Base-by-base conservation (phyloP, 2,113 vertebrate species). In the Malurus alboscapulatus region DNA sequence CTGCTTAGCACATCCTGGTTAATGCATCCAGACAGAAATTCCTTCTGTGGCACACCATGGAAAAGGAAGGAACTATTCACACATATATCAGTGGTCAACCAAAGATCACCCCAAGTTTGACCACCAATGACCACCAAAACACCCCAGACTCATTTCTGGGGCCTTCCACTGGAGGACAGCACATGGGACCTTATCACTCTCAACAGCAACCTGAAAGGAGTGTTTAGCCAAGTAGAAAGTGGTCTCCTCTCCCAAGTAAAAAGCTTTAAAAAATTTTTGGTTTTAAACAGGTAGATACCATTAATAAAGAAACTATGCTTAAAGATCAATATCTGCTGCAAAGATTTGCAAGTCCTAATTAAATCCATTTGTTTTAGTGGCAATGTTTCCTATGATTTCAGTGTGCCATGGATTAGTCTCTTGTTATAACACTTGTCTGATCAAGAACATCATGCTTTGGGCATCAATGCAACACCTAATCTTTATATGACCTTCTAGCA, bases 41-140 rank as follows among this genome's bases (percentile, higher is more conserved):
- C n/a, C 24, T 1, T 0, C 59, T 51, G 36, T 0, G 1, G 25
- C 17, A 61, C 13, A 20, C 12, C 5, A 1, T 45, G 44, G n/a
- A 24, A 74, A 53, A 53, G 13, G 61, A 59, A 74, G n/a, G 16
- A 53, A 8, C n/a, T 53, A 19, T 16, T 74, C 14, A 22, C 17
- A 55, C 3, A 2, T 1, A 1, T 51, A 24, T 42, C 19, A 24
- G 1, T 38, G 27, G 18, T 27, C 54, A 38, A 66, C 42, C 19
- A 42, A 45, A 59, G 18, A 77, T 53, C 27, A 69, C 12, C 12
- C 18, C 16, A 59, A 20, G 3, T n/a, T 5, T 2, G 4, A 20
- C 12, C 27, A 30, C 24, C 30, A 55, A 26, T 3, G 3, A 38
- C 19, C 27, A 29, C n/a, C 0, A 2, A 40, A 47, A 16, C 14